Base-by-base conservation (phyloP, 2,888 invertebrate genomes). In the Rhagium mordax region DNA sequence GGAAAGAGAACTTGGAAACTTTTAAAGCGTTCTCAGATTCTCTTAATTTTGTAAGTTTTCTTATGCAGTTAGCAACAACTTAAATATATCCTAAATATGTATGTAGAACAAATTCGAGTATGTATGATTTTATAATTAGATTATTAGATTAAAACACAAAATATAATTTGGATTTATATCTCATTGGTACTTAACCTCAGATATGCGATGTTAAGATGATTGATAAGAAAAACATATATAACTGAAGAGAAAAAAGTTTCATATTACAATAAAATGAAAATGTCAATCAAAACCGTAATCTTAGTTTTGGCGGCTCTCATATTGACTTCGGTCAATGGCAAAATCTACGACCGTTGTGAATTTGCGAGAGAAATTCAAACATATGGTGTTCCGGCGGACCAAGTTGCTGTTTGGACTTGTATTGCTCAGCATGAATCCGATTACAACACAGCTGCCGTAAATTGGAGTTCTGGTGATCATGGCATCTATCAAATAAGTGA, bases 381-480 rank as follows among this genome's bases (percentile, higher is more conserved):
- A 27, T 76, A 77, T 41, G 48, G 69, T 0, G 33, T 92, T 74
- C 85, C 88, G 16, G 86, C 86, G 68, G 89, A 90, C 61, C 85
- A 89, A 78, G 82, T 73, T 7, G 77, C 79, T 41, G 76, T 75
- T 1, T 80, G 86, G 86, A 83, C 93, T 60, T 94, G 94, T 88
- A 92, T 94, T 82, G 93, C 93, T n/a, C 90, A 90, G 81, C 91
- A 93, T 87, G 94, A 94, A 86, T 93, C 93, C 0, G 89, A 90
- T 8, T 91, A 90, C 84, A 90, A 94, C 82, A 93, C 93, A 3
- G 88, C 91, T 16, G 92, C 93, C 1, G 85, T 90, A 64, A 91
- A 91, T 6, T 85, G 85, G 18, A 87, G 89, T 84, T 92, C 91
- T 73, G 90, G 90, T 1, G 93, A 94, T 86, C 93, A 94, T 83